Evolutionary conservation across 2,888 invertebrate genomes (phyloP).

Genomic region (Endotricha flammealis): DNA sequence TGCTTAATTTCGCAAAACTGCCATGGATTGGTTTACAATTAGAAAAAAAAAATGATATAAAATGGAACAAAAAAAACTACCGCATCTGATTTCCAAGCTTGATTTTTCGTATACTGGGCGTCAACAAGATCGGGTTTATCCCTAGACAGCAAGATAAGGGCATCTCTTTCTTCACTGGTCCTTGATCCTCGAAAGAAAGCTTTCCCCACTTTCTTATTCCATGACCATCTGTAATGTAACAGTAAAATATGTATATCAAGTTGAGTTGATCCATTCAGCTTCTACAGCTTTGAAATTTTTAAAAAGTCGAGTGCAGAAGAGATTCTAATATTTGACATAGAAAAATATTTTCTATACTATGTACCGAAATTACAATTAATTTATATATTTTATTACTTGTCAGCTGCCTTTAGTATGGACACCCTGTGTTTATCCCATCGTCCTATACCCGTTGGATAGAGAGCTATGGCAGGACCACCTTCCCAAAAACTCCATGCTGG

Average conservation of each 20-base stretch:
- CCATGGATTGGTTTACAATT: neutral
- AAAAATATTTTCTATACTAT: neutral
- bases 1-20: neutral
- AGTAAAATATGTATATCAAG: constrained; percentile 1
- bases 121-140: constrained; percentile 87
- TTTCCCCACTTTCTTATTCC: constrained; percentile 84
- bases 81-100: constrained; percentile 96
- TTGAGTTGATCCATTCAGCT: too few species aligned
- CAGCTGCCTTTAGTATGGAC: constrained; percentile 81
- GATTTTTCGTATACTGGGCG: constrained; percentile 98
- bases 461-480: constrained; percentile 96
- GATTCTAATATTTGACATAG: too few species aligned
- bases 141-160: constrained; percentile 89
- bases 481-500: constrained; percentile 99
- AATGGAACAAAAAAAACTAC: constrained; percentile 52
- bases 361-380: neutral
- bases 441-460: constrained; percentile 96
- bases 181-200: constrained; percentile 96
- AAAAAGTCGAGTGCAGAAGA: too few species aligned
- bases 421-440: constrained; percentile 93
- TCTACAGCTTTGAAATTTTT: too few species aligned
- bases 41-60: too few species aligned
- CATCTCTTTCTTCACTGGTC: constrained; percentile 94
- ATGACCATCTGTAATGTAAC: constrained; percentile 77
- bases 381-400: constrained; percentile 50